phyloP scores from a whole-genome alignment of 2,888 invertebrate species.

The Lochmaea capreae region DNA sequence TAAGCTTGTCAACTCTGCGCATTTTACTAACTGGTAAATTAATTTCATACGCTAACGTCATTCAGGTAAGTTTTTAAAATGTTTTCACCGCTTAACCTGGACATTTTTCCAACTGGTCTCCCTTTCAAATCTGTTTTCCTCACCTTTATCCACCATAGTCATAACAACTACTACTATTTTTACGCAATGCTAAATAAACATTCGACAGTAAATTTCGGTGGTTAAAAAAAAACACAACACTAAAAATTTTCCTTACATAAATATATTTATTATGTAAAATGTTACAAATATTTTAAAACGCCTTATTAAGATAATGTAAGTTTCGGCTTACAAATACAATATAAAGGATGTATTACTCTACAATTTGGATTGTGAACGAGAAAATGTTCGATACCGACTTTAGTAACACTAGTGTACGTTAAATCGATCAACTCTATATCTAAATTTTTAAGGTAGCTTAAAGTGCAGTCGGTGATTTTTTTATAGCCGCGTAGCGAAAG shows the following conservation, averaged over 20 bases:
- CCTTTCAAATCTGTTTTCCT: no score
- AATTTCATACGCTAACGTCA: no score
- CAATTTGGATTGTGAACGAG: conserved; percentile 71
- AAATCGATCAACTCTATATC: conserved; percentile 71
- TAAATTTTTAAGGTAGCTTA: conserved; percentile 53
- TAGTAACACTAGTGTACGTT: conserved; percentile 74
- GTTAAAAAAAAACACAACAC: no score
- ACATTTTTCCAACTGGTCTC: no score
- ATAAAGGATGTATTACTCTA: conserved; percentile 64
- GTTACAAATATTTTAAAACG: background rate
- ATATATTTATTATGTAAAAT: conserved; percentile 7
- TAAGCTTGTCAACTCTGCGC: no score
- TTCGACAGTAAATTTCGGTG: no score
- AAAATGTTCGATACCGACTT: conserved; percentile 72
- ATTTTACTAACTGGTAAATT: no score
- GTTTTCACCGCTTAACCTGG: no score
- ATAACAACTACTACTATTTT: no score
- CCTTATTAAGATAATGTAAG: conserved; percentile 44
- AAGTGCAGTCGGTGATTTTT: conserved; percentile 54
- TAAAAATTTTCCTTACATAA: background rate
- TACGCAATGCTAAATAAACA: no score
- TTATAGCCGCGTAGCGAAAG: conserved; percentile 59
- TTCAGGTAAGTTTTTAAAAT: no score
- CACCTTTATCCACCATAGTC: no score
- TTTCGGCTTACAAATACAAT: conserved; percentile 57